A percentile compares a stretch with the other conserved stretches of the same genome.
phyloP scores from a whole-genome alignment of 2,888 invertebrate species.

The Uropetala carovei region DNA sequence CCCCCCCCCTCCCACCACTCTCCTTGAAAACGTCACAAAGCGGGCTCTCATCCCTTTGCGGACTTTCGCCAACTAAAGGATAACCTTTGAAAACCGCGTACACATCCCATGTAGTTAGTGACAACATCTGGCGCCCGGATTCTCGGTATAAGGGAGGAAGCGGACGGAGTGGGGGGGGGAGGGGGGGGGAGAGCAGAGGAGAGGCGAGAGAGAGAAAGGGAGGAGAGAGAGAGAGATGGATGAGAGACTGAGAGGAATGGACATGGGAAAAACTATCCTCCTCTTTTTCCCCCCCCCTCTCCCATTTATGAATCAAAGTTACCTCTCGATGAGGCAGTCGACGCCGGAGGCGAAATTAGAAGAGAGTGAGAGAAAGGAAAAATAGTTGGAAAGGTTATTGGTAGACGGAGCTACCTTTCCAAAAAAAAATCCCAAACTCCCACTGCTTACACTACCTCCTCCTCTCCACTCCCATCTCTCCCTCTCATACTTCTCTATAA shows the following conservation, averaged over 20 bases:
- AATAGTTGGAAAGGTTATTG: not conserved
- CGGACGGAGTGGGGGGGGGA: not conserved
- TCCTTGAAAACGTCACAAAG: not conserved
- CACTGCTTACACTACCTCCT: not conserved
- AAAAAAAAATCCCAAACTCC: not conserved
- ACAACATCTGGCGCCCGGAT: conserved; percentile 32
- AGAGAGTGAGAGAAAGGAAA: not conserved
- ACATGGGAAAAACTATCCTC: no score
- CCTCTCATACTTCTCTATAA: not conserved
- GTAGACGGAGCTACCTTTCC: not conserved
- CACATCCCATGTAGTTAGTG: not conserved
- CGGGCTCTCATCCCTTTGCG: not conserved
- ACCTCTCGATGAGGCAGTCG: no score
- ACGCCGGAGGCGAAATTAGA: not conserved
- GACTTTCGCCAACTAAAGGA: not conserved
- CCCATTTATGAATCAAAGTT: no score
- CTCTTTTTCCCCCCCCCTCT: no score
- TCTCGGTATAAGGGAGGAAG: not conserved
- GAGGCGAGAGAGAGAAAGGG: not conserved
- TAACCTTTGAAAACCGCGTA: not conserved
- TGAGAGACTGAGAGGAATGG: no score
- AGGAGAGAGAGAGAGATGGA: not conserved
- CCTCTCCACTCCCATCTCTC: no score
- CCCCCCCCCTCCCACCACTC: no score
- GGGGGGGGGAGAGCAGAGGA: not conserved